Evolutionary conservation across 2,888 invertebrate genomes (phyloP), one percentile per base, ranked within the genome.

Genomic region (Andrena bicolor): DNA sequence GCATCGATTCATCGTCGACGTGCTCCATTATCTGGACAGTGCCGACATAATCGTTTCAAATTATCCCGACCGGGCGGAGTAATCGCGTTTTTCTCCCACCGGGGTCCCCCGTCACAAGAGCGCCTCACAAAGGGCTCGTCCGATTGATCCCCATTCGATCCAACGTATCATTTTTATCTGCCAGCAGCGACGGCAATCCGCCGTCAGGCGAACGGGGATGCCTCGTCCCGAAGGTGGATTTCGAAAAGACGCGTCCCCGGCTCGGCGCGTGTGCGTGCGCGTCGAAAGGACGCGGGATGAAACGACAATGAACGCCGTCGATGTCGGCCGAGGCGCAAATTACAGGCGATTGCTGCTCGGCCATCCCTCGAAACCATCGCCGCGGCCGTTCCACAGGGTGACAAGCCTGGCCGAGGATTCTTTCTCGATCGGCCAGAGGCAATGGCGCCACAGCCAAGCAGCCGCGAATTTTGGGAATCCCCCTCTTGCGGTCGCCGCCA

Each of bases 251-350:
- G 60, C 32, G 49, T 32, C 61, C 51, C 30, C n/a, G 32, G 10
- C 4, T 7, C 8, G 60, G 8, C 49, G 53, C 60, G 63, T 56
- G 58, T 69, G 32, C 48, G 53, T 66, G 70, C 49, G 56, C 26
- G 49, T 63, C 16, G 28, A 32, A 10, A 70, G 81, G 73, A 63
- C 71, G 76, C 66, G 76, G 65, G 85, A 84, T 75, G 85, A 84
- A 83, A 86, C 89, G 90, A 91, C 92, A 92, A 92, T 92, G 90
- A 91, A 86, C 85, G 84, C 87, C 90, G 89, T 90, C 89, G 87
- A 91, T 89, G 90, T 89, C 91, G 91, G 90, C 87, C 76, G 79
- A 89, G 89, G 90, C 89, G 89, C 93, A 93, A 93, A 93, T 93
- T 93, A 93, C 91, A 93, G 92, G 85, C 90, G 91, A 91, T 91